Base-by-base conservation (phyloP, 2,113 vertebrate species). In the Scopus umbretta region DNA sequence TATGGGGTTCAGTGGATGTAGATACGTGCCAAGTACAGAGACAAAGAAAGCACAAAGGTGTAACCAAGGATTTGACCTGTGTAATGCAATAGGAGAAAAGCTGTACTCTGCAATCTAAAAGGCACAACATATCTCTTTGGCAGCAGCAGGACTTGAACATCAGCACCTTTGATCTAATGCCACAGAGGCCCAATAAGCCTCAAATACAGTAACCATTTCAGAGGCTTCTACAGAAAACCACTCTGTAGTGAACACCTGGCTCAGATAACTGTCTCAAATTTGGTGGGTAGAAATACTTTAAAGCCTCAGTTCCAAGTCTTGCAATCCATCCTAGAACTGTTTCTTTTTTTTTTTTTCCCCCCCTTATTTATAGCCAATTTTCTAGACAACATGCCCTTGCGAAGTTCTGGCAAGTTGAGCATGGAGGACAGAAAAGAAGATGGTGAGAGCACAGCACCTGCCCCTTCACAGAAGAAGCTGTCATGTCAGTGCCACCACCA, bases 401-500 rank as follows among this genome's bases (percentile, higher is more conserved):
- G 98, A 97, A 99, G 98, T 90, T 99, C 99, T 90, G 98, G 97
- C 91, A 99, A 98, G 96, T 95, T 98, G 86, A 98, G 97, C 40
- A 93, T 96, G 97, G 98, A 98, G 78, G 97, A 95, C 89, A 98
- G 98, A 91, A 99, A 97, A 96, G 99, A 99, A 88, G 97, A 98
- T 7, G 94, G 98, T 26, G 98, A 98, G 89, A 98, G 98, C 82
- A 98, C 98, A 1, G 98, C 97, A 70, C 95, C 99, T 53, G 97
- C 98, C 43, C 98, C 98, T 63, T 98, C 98, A 12, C 98, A 98
- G 86, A 98, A 98, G 96, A 95, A 98, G 58, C 97, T 99, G 84
- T 98, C 97, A 96, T 99, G 99, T 83, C 98, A 99, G 96, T 99
- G 99, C 94, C 98, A 99, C 83, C 99, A 99, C 94, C 98, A 99